Conservation (phyloP, 1,140 invertebrate genomes). For the Aphidius ervi region DNA sequence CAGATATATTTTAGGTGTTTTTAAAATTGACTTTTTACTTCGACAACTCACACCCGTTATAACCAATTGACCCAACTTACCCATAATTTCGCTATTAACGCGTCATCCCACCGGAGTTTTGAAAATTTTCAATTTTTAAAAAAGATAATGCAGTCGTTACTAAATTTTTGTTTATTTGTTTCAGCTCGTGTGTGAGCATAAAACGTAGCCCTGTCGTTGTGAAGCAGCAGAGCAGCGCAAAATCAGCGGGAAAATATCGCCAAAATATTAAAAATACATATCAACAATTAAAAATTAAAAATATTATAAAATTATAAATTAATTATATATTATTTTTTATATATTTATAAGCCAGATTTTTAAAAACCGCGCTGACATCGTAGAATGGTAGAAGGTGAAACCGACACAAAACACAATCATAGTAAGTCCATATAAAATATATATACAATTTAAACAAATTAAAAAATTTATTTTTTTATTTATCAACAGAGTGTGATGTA, state of each 20-base stretch:
- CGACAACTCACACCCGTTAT: conserved; percentile 23
- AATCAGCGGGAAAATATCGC: conserved; percentile 46
- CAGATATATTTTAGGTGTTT: too few species aligned
- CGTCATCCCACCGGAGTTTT: too few species aligned
- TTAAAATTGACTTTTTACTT: too few species aligned
- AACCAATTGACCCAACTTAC: conserved; percentile 34
- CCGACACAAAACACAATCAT: conserved; percentile 67
- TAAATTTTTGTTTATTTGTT: conserved; percentile 20
- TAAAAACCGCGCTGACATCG: conserved; percentile 51
- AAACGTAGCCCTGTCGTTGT: conserved; percentile 49
- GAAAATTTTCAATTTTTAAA: too few species aligned
- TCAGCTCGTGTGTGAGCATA: conserved; percentile 50
- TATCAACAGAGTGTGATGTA: conserved; percentile 69
- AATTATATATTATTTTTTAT: conserved; percentile 28
- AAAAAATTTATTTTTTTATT: conserved; percentile 20
- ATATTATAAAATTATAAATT: conserved; percentile 30
- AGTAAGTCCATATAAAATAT: conserved; percentile 53
- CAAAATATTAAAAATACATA: conserved; percentile 28
- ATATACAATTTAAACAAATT: background rate
- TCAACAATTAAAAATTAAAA: conserved; percentile 4
- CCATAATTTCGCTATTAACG: too few species aligned
- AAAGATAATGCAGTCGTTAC: too few species aligned
- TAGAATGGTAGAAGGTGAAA: conserved; percentile 79
- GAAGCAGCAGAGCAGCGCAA: conserved; percentile 51
- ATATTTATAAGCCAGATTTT: conserved; percentile 41